phyloP scores from a whole-genome alignment of 2,888 invertebrate species.

The Brachyptera risi region DNA sequence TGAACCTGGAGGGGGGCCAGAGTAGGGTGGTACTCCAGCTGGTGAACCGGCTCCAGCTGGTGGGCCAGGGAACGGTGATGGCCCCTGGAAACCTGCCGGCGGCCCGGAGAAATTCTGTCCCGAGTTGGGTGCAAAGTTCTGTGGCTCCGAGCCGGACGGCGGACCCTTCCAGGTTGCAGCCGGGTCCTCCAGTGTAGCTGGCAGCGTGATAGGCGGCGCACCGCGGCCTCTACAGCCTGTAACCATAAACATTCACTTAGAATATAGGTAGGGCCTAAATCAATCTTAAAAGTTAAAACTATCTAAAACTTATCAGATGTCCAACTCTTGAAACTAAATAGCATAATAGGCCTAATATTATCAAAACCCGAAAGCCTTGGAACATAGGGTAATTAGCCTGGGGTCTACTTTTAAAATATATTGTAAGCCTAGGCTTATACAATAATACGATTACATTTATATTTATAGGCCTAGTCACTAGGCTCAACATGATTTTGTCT shows the following conservation, averaged over 20 bases:
- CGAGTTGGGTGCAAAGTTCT: constrained; percentile 60
- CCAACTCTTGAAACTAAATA: no score
- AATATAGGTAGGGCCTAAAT: neutral
- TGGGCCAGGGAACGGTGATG: constrained; percentile 59
- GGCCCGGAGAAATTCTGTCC: constrained; percentile 58
- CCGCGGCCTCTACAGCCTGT: constrained; percentile 79
- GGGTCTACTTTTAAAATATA: no score
- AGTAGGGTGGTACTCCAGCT: constrained; percentile 65
- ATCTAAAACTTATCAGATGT: no score
- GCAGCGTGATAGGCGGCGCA: constrained; percentile 59
- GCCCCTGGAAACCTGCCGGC: constrained; percentile 51
- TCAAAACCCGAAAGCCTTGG: no score
- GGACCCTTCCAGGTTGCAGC: constrained; percentile 76
- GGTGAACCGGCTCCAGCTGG: constrained; percentile 73
- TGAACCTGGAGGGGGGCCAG: constrained; percentile 64
- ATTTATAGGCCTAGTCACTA: no score
- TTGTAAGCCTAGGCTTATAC: no score
- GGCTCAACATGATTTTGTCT: no score
- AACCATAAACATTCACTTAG: constrained; percentile 38
- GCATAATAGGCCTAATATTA: no score
- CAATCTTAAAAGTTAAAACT: neutral
- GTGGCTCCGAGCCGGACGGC: constrained; percentile 56
- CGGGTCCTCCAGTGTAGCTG: constrained; percentile 72
- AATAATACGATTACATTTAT: no score
- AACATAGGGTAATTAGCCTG: no score